Evolutionary conservation across 2,113 vertebrate genomes (phyloP), one percentile per base, ranked within the genome.

Genomic region (Pedionomus torquatus): DNA sequence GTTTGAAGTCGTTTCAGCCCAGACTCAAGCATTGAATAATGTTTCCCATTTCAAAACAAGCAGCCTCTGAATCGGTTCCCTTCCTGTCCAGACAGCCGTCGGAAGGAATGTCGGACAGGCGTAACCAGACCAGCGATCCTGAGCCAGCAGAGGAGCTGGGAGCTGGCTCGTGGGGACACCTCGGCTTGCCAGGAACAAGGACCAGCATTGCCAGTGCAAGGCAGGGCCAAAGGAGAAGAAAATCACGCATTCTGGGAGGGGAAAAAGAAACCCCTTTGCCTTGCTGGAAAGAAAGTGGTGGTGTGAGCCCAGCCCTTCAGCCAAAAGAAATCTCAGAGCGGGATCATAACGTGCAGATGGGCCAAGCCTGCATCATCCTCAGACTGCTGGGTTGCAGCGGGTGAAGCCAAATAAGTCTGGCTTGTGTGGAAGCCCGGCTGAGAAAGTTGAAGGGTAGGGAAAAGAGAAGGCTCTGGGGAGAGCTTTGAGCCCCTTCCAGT

Each of bases 101-200:
- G 3, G 63, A 64, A 90, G 79, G 60, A 91, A 70, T 46, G 90
- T 30, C 35, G 75, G 80, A 31, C 63, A 37, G 71, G 66, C 31
- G 2, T 18, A 85, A n/a, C 17, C 10, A 49, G 66, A 41, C 46
- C 2, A 3, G 31, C 8, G 3, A 79, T 78, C 85, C 85, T 2
- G 17, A 74, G 66, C 87, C 77, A 68, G 71, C 54, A 9, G 77
- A 1, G 3, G 33, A 80, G 31, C 37, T 39, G 68, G 78, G 55
- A 52, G 26, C 35, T 2, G 21, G 13, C 68, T 79, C 13, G 0
- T 1, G 1, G 68, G 19, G 48, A 37, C 0, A 4, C 46, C 58
- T 44, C 26, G 48, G 23, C 30, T 75, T 39, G 37, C 52, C 0
- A 7, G 41, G 43, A 79, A 39, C 43, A 6, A 11, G 23, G 46